Evolutionary conservation across 2,113 vertebrate genomes (phyloP).

Genomic region (Callospermophilus lateralis): DNA sequence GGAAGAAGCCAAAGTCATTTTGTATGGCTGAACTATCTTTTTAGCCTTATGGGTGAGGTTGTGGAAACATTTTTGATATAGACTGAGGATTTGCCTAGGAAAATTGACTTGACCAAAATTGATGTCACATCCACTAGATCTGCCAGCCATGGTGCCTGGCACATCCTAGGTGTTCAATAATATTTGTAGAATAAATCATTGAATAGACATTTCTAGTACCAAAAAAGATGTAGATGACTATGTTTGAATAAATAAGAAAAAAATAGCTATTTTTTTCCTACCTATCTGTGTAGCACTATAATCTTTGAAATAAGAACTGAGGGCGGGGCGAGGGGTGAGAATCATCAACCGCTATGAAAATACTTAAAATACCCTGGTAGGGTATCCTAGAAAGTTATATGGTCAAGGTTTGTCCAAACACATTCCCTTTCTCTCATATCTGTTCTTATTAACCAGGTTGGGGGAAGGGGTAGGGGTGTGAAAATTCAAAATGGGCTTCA

Average conservation of each 20-base stretch:
- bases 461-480: not conserved
- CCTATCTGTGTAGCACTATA: not conserved
- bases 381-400: not conserved
- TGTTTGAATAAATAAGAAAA: constrained; percentile 22
- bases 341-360: not conserved
- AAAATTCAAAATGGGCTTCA: constrained; percentile 68
- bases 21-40: not conserved
- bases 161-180: not conserved
- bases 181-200: not conserved
- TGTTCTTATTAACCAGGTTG: constrained; percentile 15
- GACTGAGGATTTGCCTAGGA: not conserved
- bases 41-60: not conserved
- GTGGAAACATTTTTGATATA: constrained; percentile 27
- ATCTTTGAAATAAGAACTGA: constrained; percentile 27
- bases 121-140: not conserved
- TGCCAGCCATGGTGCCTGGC: not conserved
- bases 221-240: not conserved
- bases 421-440: not conserved
- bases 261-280: constrained; percentile 13
- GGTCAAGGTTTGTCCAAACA: constrained; percentile 3
- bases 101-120: not conserved
- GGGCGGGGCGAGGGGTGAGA: not conserved
- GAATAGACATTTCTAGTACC: not conserved
- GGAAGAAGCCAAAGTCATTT: not conserved
- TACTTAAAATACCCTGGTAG: not conserved